phyloP scores from a whole-genome alignment of 2,113 vertebrate species.

The Heterotis niloticus region DNA sequence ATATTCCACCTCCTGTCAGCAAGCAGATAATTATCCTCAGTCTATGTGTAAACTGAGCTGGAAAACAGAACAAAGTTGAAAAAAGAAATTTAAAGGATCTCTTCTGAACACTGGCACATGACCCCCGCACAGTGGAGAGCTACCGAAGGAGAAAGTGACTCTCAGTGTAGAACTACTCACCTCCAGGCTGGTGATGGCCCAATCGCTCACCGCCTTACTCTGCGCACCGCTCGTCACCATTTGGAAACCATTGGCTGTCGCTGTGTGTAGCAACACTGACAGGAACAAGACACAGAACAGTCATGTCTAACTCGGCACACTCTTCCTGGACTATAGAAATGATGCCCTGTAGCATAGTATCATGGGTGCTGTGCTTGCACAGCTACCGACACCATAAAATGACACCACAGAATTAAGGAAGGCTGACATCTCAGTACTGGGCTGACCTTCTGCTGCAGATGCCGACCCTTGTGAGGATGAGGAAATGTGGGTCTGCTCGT shows the following conservation, averaged over 20 bases:
- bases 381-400: background rate
- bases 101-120: too few species aligned
- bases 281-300: conserved; percentile 5
- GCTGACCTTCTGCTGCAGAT: conserved; percentile 88
- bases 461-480: conserved; percentile 84
- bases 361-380: too few species aligned
- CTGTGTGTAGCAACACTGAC: conserved; percentile 87
- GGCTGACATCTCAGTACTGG: too few species aligned
- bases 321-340: background rate
- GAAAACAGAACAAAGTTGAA: too few species aligned
- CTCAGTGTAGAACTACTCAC: too few species aligned
- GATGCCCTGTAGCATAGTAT: background rate
- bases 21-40: too few species aligned
- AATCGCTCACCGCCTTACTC: conserved; percentile 92
- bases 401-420: background rate
- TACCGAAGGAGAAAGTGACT: too few species aligned
- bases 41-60: too few species aligned
- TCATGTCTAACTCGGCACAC: background rate
- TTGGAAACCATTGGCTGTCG: conserved; percentile 96
- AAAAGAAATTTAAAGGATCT: too few species aligned
- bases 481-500: conserved; percentile 84
- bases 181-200: conserved; percentile 96
- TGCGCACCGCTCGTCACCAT: conserved; percentile 97
- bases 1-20: too few species aligned
- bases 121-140: too few species aligned